Conservation (phyloP, 2,113 vertebrate genomes). For the Phyllostomus hastatus region DNA sequence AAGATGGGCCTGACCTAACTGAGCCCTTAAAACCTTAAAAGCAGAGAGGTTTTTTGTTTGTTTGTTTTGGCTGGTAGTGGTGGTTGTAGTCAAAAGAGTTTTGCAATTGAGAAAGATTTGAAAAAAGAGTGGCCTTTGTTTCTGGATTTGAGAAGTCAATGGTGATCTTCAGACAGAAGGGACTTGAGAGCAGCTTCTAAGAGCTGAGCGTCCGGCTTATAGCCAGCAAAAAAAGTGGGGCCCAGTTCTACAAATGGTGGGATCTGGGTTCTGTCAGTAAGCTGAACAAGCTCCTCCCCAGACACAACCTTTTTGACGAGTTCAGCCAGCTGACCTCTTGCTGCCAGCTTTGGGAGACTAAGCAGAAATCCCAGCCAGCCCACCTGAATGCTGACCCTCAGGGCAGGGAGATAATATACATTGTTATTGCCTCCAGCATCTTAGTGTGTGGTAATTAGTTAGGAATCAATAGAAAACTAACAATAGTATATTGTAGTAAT, state of each 20-base stretch:
- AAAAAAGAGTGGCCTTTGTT: background rate
- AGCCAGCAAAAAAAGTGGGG: too few relatives aligned
- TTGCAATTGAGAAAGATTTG: background rate
- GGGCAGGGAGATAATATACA: background rate
- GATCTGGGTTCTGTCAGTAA: background rate
- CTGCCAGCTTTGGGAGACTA: background rate
- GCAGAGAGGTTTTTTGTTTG: background rate
- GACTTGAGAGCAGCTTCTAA: rapidly evolving
- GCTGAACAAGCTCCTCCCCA: background rate
- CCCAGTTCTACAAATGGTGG: background rate
- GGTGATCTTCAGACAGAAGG: rapidly evolving
- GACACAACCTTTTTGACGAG: background rate
- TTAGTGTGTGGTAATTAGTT: background rate
- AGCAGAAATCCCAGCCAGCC: background rate
- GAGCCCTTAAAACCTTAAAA: background rate
- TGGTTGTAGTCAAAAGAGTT: background rate
- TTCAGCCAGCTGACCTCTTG: rapidly evolving
- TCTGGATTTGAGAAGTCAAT: background rate
- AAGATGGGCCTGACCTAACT: background rate
- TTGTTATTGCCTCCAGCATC: background rate
- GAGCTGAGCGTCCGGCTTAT: background rate
- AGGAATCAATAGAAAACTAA: background rate
- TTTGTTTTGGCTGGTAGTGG: background rate
- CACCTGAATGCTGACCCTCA: too few relatives aligned
- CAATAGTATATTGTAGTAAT: background rate